Evolutionary conservation across 2,113 vertebrate species (phyloP).

Genomic region (Cervus canadensis): DNA sequence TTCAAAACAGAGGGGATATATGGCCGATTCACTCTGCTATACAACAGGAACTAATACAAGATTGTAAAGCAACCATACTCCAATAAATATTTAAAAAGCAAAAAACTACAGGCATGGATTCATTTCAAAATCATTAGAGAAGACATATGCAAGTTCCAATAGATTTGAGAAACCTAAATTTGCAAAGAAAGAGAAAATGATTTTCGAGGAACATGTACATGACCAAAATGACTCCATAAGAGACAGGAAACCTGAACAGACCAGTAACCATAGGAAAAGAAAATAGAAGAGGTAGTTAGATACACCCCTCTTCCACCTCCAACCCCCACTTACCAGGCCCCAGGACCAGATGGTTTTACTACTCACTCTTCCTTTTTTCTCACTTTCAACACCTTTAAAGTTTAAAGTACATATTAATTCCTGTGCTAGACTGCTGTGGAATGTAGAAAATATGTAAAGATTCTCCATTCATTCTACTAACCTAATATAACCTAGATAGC

Average conservation of each 20-base stretch:
- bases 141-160: not conserved
- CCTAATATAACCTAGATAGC: not conserved
- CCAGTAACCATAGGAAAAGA: not conserved
- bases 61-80: not conserved
- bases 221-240: not conserved
- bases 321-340: not conserved
- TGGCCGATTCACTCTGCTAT: not conserved
- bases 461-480: not conserved
- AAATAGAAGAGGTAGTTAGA: not conserved
- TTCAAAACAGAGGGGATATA: not conserved
- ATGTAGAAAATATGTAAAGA: not conserved
- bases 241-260: not conserved
- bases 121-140: not conserved
- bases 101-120: not conserved
- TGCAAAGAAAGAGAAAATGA: not conserved
- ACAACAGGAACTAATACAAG: not conserved
- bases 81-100: not conserved
- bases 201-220: not conserved
- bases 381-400: conserved; percentile 6
- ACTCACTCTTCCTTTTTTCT: not conserved
- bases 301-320: not conserved
- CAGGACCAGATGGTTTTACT: not conserved
- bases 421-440: not conserved
- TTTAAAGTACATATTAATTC: not conserved
- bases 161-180: not conserved